Percentiles rank a stretch among this genome's conserved stretches.
Evolutionary conservation across 2,113 vertebrate species (phyloP).

Genomic region (Brachyistius frenatus): DNA sequence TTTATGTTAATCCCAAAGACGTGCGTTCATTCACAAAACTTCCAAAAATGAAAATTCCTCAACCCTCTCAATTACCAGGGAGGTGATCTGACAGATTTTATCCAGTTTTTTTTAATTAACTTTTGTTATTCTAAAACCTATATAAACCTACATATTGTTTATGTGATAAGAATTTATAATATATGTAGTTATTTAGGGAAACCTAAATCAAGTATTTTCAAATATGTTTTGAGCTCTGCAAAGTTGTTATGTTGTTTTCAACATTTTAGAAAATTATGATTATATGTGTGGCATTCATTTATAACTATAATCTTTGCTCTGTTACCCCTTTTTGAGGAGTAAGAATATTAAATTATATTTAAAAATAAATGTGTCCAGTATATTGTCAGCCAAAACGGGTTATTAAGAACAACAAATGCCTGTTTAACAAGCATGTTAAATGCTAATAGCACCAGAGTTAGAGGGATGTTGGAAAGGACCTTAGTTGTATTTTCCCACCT

Average conservation of each 20-base stretch:
- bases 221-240: neutral
- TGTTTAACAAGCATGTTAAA: neutral
- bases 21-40: slow-evolving; percentile 19
- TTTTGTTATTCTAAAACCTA: slow-evolving; percentile 2
- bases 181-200: neutral
- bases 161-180: neutral
- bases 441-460: neutral
- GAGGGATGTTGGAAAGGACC: neutral
- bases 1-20: slow-evolving; percentile 48
- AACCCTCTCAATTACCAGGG: neutral
- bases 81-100: neutral
- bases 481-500: slow-evolving; percentile 2
- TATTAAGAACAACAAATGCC: neutral
- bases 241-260: neutral
- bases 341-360: neutral
- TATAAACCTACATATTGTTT: neutral
- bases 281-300: neutral
- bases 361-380: neutral
- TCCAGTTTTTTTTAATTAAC: neutral
- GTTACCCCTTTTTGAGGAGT: too few species aligned
- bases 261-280: neutral
- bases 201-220: neutral
- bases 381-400: neutral
- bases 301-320: neutral
- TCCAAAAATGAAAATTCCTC: slow-evolving; percentile 24